phyloP scores from a whole-genome alignment of 1,140 invertebrate genomes.

The Yoshiicerus persimilis region DNA sequence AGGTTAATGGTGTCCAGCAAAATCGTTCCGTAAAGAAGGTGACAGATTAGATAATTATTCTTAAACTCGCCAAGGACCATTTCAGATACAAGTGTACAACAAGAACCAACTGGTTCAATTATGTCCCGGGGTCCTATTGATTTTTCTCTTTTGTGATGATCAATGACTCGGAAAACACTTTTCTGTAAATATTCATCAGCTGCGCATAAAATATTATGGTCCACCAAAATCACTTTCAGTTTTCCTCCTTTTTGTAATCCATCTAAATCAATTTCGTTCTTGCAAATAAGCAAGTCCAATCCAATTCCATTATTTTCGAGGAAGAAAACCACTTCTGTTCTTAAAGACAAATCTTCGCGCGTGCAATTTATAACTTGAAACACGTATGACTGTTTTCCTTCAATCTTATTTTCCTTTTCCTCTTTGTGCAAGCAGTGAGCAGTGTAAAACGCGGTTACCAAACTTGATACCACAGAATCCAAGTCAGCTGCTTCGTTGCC shows the following conservation, averaged over 20 bases:
- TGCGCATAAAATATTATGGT: conserved; percentile 68
- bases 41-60: conserved; percentile 50
- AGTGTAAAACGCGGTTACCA: conserved; percentile 58
- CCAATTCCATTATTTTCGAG: conserved; percentile 60
- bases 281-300: conserved; percentile 60
- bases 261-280: conserved; percentile 62
- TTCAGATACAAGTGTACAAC: conserved; percentile 66
- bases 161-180: conserved; percentile 66
- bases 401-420: conserved; percentile 49
- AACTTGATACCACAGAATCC: conserved; percentile 66
- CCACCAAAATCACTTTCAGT: conserved; percentile 67
- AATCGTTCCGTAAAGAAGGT: conserved; percentile 63
- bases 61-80: conserved; percentile 55
- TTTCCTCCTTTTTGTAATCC: conserved; percentile 53
- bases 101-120: conserved; percentile 71
- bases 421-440: conserved; percentile 46
- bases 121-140: conserved; percentile 54
- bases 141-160: conserved; percentile 68
- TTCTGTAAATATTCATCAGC: conserved; percentile 56
- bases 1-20: conserved; percentile 73
- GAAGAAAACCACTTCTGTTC: conserved; percentile 68
- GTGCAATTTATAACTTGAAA: conserved; percentile 68
- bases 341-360: conserved; percentile 63
- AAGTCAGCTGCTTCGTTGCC: conserved; percentile 73
- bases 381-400: conserved; percentile 51